These are phyloP conservation scores for Amphiprion percula DNA, from an alignment of 2,113 vertebrate genomes.

Conservation along the genomic window DNA sequence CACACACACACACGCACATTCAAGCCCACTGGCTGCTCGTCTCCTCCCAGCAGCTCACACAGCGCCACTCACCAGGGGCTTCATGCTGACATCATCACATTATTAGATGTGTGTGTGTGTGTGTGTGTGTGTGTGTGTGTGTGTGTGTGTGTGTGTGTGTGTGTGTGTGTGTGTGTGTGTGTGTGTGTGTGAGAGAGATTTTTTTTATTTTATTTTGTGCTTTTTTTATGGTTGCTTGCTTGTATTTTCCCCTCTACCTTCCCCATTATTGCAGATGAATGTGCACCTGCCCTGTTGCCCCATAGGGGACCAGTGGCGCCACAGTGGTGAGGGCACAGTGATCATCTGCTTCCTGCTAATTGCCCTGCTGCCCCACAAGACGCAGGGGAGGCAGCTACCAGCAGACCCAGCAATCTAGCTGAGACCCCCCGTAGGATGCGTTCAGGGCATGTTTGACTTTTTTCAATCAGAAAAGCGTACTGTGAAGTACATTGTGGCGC, in stretches of 20 bases:
- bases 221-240: conserved; percentile 37
- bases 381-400: conserved; percentile 58
- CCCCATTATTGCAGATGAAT: conserved; percentile 67
- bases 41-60: conserved; percentile 45
- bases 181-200: conserved; percentile 2
- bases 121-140: conserved; percentile 22
- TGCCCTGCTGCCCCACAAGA: conserved; percentile 76
- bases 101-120: conserved; percentile 46
- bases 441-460: conserved; percentile 18
- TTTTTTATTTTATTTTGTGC: background rate
- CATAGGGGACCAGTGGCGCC: conserved; percentile 75
- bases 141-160: conserved; percentile 18
- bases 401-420: conserved; percentile 49
- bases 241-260: conserved; percentile 52
- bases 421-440: conserved; percentile 47
- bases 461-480: conserved; percentile 6
- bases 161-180: conserved; percentile 17
- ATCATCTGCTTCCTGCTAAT: conserved; percentile 82
- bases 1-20: conserved; percentile 21
- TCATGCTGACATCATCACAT: conserved; percentile 76
- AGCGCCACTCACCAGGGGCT: conserved; percentile 50
- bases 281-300: conserved; percentile 79
- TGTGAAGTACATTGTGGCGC: background rate
- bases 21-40: conserved; percentile 29
- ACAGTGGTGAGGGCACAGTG: conserved; percentile 68